Evolutionary conservation across 2,113 vertebrate species (phyloP), one percentile per base, ranked within the genome.

Genomic region (Pitta sordida): DNA sequence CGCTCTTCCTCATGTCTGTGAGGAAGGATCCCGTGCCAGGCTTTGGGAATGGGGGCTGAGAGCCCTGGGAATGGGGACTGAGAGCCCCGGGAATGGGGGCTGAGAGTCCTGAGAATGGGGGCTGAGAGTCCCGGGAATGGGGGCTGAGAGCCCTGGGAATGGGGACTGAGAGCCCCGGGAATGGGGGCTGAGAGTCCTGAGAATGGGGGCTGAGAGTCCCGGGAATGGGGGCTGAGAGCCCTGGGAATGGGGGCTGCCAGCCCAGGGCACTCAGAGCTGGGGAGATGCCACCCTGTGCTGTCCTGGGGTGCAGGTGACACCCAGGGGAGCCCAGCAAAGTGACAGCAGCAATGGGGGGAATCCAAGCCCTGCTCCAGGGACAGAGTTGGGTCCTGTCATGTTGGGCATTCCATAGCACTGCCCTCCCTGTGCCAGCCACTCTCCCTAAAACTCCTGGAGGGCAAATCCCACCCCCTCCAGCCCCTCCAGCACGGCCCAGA

Each of bases 1-100:
- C 97, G 1, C 98, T 99, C 95, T 99, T 99, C 92, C 99, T 98
- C 98, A 99, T 98, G 96, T 99, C 99, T 98, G 95, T 41, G 80
- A 93, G 2, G n/a, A 6, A 23, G 23, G 1, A 5, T 8, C 34
- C 39, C 1, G 2, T 9, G 62, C 34, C 90, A 36, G 91, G 34
- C 18, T 56, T 32, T 0, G 18, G 21, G 29, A 22, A 1, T 7
- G 58, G 44, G 73, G 41, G 30, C 39, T 48, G 46, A 36, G 21
- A 49, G 41, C 53, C 29, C 22, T 6, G 44, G 55, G 68, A 30
- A 53, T n/a, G 69, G 49, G 23, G 19, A n/a, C 46, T 67, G n/a
- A 10, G 20, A 64, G 11, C n/a, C 14, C 19, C 2, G 5, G 15
- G 55, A 32, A 32, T 5, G 46, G 51, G n/a, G 15, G 15, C 19